Base-by-base conservation (phyloP, 2,888 invertebrate species). In the Eledona agricola region DNA sequence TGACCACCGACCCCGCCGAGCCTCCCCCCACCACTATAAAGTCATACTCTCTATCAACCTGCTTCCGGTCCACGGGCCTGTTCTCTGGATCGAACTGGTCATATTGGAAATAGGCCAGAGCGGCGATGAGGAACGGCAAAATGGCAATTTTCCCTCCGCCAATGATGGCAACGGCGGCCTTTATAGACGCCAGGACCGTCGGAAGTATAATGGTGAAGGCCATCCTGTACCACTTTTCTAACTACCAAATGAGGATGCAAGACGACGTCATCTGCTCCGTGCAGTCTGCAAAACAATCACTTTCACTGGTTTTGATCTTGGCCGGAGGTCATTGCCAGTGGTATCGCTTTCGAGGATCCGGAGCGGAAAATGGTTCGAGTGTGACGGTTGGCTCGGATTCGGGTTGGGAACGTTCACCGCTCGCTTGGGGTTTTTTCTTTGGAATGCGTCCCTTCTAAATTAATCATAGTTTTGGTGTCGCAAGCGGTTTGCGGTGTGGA, bases 61-160 rank as follows among this genome's bases (percentile, higher is more conserved):
- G n/a, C 26, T 55, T 52, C 6, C 52, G 31, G 9, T 77, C 87
- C 55, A 89, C 86, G 0, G 90, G 89, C 37, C 89, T 81, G 73
- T 86, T 90, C 75, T 92, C 92, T 0, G 92, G 92, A 74, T 92
- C 92, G 66, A 90, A 85, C 1, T 90, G 79, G 65, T 93, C 92
- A 74, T 92, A 92, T 76, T 91, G 88, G 74, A 88, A 92, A 69
- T 90, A 92, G 0, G 90, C 89, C 64, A 92, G 78, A 0, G 88
- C 82, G 1, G 87, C 89, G 54, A 92, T 77, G 67, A 93, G 81
- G 22, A 86, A 80, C 0, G 92, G 92, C 45, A 92, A 77, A 66
- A 91, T 84, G 1, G 87, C 81, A 4, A 89, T 75, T 69, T 90
- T 89, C 63, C 88, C 85, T 12, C 87, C 79, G 1, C 90, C 90